These are phyloP conservation scores for Seladonia tumulorum DNA, from an alignment of 2,888 invertebrate genomes.

Conservation along the genomic window DNA sequence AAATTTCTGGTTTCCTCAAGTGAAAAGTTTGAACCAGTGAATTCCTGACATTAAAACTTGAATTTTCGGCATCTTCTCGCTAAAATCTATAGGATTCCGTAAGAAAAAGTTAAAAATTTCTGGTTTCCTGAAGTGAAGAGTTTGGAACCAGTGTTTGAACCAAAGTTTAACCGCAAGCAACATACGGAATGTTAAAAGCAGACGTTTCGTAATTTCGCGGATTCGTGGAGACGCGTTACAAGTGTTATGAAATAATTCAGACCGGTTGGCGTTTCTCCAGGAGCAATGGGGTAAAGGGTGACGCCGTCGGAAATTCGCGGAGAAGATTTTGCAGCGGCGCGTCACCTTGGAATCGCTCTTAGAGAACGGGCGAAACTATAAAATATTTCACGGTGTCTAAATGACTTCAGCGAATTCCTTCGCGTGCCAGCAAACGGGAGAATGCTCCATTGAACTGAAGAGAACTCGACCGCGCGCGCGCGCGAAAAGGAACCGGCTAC, in stretches of 20 bases:
- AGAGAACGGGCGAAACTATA: slow-evolving; percentile 23
- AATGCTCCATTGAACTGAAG: slow-evolving; percentile 50
- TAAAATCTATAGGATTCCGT: no score
- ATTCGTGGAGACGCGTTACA: neutral
- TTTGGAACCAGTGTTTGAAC: no score
- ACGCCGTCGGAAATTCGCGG: slow-evolving; percentile 12
- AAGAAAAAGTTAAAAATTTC: no score
- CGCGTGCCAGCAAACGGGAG: slow-evolving; percentile 26
- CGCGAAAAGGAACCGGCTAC: slow-evolving; percentile 35
- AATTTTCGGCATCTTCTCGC: no score
- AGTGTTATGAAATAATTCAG: neutral
- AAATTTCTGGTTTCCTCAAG: no score
- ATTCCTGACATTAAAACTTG: no score
- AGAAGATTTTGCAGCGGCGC: slow-evolving; percentile 12
- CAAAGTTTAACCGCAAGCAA: no score
- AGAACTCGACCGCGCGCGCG: slow-evolving; percentile 42
- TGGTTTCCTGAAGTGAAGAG: no score
- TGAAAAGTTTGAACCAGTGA: no score
- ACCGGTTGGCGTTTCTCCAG: neutral
- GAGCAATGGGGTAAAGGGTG: neutral
- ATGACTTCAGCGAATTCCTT: slow-evolving; percentile 51
- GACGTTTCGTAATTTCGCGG: no score
- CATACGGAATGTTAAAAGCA: no score
- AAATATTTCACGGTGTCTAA: slow-evolving; percentile 52
- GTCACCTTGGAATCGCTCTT: neutral